Evolutionary conservation across 1,140 invertebrate species (phyloP).

Genomic region (Pachyrhynchus sulphureomaculatus): DNA sequence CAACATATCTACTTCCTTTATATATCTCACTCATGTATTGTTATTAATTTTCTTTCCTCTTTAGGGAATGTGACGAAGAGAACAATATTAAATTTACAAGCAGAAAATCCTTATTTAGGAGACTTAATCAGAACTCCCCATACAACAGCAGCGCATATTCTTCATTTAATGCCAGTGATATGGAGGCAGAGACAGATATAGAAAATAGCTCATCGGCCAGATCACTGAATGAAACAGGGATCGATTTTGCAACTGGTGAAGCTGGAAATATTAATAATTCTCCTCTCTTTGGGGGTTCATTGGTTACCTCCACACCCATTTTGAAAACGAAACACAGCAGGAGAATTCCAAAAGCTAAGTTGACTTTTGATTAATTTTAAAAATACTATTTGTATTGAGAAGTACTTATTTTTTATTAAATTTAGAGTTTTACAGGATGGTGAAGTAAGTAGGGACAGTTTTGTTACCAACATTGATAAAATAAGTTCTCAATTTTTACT

Average conservation of each 20-base stretch:
- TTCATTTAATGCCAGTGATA: background rate
- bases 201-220: background rate
- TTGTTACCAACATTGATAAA: too few relatives aligned
- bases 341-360: constrained; percentile 15
- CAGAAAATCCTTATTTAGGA: background rate
- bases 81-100: background rate
- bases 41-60: too few relatives aligned
- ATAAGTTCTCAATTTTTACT: too few relatives aligned
- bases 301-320: constrained; percentile 16
- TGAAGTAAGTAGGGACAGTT: too few relatives aligned
- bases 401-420: background rate
- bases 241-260: background rate
- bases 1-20: too few relatives aligned
- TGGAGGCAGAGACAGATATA: background rate
- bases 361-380: constrained; percentile 7
- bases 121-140: background rate
- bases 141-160: background rate
- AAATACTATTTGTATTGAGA: background rate
- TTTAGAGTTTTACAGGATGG: background rate
- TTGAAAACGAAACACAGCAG: background rate
- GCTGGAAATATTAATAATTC: background rate
- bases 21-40: too few relatives aligned
- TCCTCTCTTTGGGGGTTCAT: background rate
- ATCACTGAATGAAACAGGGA: background rate
- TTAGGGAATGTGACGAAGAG: background rate